Base-by-base conservation (phyloP, 1,140 invertebrate genomes). In the Chymomyza costata region DNA sequence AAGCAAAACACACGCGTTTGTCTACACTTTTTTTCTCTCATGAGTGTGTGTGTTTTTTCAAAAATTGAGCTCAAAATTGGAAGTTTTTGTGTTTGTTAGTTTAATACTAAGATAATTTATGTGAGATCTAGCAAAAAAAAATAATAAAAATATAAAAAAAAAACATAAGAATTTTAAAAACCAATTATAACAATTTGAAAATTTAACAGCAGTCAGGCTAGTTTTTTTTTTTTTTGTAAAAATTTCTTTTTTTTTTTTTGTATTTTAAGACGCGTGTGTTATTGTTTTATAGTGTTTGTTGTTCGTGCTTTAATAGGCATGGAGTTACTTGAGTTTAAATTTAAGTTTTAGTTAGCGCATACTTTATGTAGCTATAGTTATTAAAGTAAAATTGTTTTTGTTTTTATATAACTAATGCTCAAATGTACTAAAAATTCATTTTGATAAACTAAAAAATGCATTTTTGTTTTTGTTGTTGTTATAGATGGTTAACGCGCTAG, bases 31-130 rank as follows among this genome's bases (percentile, higher is more conserved):
- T 13, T 68, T 51, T 51, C 46, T 40, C 34, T 44, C n/a, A n/a
- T n/a, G n/a, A n/a, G n/a, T n/a, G n/a, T n/a, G n/a, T 61, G 60
- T 52, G 16, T 44, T 54, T 49, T 51, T 74, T 54, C 47, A 28
- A 28, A 28, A 28, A 10, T 74, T 70, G 65, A 76, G 61, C 65
- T 78, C 46, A 69, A 76, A 76, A 63, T 70, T 76, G 71, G 66
- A 78, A 78, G 66, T 76, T 76, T 68, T 63, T 41, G 63, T 73
- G 45, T 8, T 61, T 49, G 50, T 73, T 76, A 59, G 57, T 66
- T 76, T 78, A 78, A 57, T 71, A 67, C 66, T 76, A n/a, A n/a
- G n/a, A n/a, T n/a, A 80, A 65, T 78, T 65, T 71, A 52, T 65
- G 68, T 82, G 66, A 82, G 76, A 76, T 82, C 65, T 76, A 69